phyloP scores from a whole-genome alignment of 2,888 invertebrate genomes.

The Rhopalosiphum nymphaeae region DNA sequence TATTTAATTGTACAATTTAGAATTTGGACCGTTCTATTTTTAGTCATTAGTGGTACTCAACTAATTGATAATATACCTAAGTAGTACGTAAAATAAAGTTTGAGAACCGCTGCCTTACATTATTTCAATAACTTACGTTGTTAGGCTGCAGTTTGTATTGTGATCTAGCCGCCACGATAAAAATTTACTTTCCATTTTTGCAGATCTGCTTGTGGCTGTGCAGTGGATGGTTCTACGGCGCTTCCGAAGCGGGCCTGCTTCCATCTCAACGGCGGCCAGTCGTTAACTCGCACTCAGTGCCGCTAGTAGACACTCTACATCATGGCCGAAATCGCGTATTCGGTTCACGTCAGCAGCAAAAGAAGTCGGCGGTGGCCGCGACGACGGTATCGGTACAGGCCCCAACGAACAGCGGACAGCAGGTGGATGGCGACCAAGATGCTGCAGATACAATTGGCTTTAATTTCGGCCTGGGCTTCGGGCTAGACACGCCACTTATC shows the following conservation, averaged over 20 bases:
- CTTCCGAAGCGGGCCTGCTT: neutral
- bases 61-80: too few species aligned
- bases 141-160: too few species aligned
- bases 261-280: neutral
- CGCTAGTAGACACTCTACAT: neutral
- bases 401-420: neutral
- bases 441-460: constrained; percentile 30
- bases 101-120: too few species aligned
- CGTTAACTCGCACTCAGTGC: neutral
- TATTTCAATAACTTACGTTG: too few species aligned
- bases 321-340: neutral
- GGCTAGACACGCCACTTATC: constrained; percentile 48
- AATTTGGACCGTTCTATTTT: too few species aligned
- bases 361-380: neutral
- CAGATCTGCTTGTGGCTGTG: constrained; percentile 33
- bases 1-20: too few species aligned
- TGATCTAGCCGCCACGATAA: too few species aligned
- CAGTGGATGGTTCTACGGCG: neutral
- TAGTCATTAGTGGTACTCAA: too few species aligned
- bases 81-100: too few species aligned
- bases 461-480: constrained; percentile 45
- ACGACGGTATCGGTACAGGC: neutral
- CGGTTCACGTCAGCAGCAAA: neutral
- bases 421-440: constrained; percentile 27
- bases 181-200: neutral